A percentile compares a stretch with the other conserved stretches of the same genome.
Evolutionary conservation across 2,113 vertebrate genomes (phyloP).

Genomic region (Etheostoma cragini): DNA sequence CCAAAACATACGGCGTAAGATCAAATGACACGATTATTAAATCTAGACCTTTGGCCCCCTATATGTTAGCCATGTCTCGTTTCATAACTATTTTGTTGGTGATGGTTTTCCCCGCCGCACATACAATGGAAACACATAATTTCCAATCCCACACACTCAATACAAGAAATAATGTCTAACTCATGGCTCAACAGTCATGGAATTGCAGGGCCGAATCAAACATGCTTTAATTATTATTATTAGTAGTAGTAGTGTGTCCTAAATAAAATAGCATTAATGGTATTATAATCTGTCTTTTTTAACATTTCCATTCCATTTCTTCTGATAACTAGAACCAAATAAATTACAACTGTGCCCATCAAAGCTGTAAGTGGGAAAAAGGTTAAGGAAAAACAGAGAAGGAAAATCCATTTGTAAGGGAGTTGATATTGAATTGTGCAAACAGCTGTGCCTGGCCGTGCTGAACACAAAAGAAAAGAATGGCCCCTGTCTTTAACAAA

Average conservation of each 20-base stretch:
- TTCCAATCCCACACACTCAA: too few species aligned
- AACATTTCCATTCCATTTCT: constrained; percentile 8
- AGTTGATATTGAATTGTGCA: constrained; percentile 57
- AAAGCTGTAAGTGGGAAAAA: constrained; percentile 17
- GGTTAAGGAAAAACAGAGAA: constrained; percentile 30
- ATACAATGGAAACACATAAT: too few species aligned
- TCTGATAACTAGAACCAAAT: constrained; percentile 28
- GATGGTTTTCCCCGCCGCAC: too few species aligned
- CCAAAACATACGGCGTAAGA: too few species aligned
- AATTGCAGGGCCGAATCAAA: too few species aligned
- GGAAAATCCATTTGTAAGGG: constrained; percentile 61
- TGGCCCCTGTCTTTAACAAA: constrained; percentile 63
- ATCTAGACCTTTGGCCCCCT: too few species aligned
- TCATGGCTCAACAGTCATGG: too few species aligned
- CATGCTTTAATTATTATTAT: too few species aligned
- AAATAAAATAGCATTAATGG: not conserved
- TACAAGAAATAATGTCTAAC: too few species aligned
- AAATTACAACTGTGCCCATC: constrained; percentile 38
- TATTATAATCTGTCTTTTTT: not conserved
- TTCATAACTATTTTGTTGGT: too few species aligned
- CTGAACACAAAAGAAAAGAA: constrained; percentile 65
- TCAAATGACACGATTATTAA: too few species aligned
- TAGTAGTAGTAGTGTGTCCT: not conserved
- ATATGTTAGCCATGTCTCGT: too few species aligned
- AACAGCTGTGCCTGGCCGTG: constrained; percentile 66